Conservation (phyloP, 1,140 invertebrate species). For the Doryteuthis pealeii region DNA sequence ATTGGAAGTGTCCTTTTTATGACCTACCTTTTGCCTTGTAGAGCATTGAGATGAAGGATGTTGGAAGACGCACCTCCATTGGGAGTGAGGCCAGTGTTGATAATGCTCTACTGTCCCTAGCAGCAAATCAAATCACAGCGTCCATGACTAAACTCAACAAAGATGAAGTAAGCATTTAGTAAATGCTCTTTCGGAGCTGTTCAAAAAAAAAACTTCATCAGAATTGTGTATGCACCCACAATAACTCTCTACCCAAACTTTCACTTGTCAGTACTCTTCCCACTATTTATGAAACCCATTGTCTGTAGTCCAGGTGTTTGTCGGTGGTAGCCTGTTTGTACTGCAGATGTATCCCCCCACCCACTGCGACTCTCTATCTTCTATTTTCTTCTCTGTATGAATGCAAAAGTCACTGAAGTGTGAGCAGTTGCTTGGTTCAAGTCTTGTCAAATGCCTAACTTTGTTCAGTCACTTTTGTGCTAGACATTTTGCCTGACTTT, state of each 20-base stretch:
- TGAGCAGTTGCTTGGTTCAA: too few relatives aligned
- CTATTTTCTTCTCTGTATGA: too few relatives aligned
- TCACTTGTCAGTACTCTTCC: conserved; percentile 7
- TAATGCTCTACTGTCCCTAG: conserved; percentile 34
- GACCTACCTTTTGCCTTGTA: conserved; percentile 19
- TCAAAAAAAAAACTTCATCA: background rate
- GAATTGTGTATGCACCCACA: background rate
- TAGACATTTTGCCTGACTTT: too few relatives aligned
- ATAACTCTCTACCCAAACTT: background rate
- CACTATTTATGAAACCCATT: background rate
- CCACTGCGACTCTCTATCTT: too few relatives aligned
- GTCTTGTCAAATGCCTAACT: too few relatives aligned
- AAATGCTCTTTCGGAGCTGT: background rate
- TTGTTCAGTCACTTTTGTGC: too few relatives aligned
- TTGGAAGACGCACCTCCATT: conserved; percentile 24
- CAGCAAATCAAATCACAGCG: conserved; percentile 38
- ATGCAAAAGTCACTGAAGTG: too few relatives aligned
- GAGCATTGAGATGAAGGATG: conserved; percentile 34
- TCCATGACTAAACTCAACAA: conserved; percentile 37
- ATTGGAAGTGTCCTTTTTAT: background rate
- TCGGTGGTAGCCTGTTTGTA: conserved; percentile 2
- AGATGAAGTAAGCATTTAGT: conserved; percentile 19
- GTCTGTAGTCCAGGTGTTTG: conserved; percentile 6
- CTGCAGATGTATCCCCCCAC: background rate
- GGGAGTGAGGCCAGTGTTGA: conserved; percentile 26